Evolutionary conservation across 2,888 invertebrate species (phyloP).

Genomic region (Drosophila dives): DNA sequence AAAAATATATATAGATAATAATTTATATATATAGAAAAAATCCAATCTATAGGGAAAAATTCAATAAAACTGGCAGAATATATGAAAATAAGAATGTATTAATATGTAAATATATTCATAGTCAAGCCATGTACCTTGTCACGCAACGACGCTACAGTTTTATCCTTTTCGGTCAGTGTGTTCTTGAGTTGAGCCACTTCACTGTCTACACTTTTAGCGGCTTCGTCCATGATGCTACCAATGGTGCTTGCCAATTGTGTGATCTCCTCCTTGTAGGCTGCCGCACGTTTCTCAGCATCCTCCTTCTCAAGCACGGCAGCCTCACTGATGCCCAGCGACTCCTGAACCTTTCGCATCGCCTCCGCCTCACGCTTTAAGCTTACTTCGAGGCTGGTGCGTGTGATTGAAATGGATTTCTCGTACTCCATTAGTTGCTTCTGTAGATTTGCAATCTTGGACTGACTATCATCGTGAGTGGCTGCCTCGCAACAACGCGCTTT

Average conservation of each 20-base stretch:
- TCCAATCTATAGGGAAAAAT: not conserved
- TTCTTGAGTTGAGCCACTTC: conserved; percentile 87
- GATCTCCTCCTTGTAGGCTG: conserved; percentile 86
- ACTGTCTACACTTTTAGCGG: conserved; percentile 86
- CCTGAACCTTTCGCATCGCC: conserved; percentile 86
- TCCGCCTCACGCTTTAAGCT: conserved; percentile 85
- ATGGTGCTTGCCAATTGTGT: conserved; percentile 86
- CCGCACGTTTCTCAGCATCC: conserved; percentile 86
- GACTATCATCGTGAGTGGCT: conserved; percentile 12
- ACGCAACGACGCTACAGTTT: conserved; percentile 85
- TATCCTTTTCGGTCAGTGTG: conserved; percentile 87
- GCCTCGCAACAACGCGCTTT: conserved; percentile 7
- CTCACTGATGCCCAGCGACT: conserved; percentile 87
- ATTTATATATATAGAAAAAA: not conserved
- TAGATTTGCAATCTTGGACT: conserved; percentile 47
- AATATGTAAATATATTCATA: no score
- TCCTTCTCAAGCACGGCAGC: conserved; percentile 87
- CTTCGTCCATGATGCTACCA: conserved; percentile 86
- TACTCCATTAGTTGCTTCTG: conserved; percentile 81
- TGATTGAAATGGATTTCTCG: conserved; percentile 84
- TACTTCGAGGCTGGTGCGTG: conserved; percentile 83
- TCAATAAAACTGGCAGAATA: not conserved
- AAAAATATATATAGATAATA: not conserved
- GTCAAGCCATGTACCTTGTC: conserved; percentile 78
- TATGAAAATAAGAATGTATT: no score